Percentiles rank a stretch among this genome's conserved stretches.
These are phyloP conservation scores for Drosophila takahashii DNA, from an alignment of 1,140 invertebrate genomes.

Conservation along the genomic window DNA sequence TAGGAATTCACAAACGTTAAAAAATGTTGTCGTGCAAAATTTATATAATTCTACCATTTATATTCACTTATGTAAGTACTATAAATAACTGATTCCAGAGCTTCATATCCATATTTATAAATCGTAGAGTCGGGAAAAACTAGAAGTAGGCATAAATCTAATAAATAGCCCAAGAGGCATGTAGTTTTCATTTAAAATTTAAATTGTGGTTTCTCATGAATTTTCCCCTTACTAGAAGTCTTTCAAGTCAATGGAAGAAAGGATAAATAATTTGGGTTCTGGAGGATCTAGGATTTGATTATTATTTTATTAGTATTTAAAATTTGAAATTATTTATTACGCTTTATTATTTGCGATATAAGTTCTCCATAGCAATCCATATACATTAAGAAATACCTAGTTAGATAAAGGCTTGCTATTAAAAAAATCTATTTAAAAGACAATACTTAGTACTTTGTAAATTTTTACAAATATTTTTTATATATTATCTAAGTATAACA, in stretches of 20 bases:
- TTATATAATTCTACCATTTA: neutral
- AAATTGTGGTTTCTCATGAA: neutral
- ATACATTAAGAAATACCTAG: too few relatives aligned
- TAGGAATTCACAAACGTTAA: neutral
- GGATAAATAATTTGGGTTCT: neutral
- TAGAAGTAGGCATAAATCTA: constrained; percentile 38
- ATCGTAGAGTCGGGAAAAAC: constrained; percentile 19
- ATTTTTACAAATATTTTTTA: too few relatives aligned
- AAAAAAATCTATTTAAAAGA: too few relatives aligned
- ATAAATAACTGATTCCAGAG: constrained; percentile 16
- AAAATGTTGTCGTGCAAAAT: neutral
- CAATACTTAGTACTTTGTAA: too few relatives aligned
- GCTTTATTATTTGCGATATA: too few relatives aligned
- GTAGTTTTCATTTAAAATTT: constrained; percentile 20
- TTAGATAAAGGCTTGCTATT: too few relatives aligned
- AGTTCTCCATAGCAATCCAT: too few relatives aligned
- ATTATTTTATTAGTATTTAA: too few relatives aligned
- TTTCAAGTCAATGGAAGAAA: neutral
- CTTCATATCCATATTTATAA: constrained; percentile 41
- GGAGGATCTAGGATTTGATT: neutral
- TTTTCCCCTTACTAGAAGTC: neutral
- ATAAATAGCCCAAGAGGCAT: constrained; percentile 15
- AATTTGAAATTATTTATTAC: too few relatives aligned
- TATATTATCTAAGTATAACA: neutral
- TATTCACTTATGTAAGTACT: neutral